A percentile compares a stretch with the other conserved stretches of the same genome.
phyloP scores from a whole-genome alignment of 2,888 invertebrate genomes.

The Blera fallax region DNA sequence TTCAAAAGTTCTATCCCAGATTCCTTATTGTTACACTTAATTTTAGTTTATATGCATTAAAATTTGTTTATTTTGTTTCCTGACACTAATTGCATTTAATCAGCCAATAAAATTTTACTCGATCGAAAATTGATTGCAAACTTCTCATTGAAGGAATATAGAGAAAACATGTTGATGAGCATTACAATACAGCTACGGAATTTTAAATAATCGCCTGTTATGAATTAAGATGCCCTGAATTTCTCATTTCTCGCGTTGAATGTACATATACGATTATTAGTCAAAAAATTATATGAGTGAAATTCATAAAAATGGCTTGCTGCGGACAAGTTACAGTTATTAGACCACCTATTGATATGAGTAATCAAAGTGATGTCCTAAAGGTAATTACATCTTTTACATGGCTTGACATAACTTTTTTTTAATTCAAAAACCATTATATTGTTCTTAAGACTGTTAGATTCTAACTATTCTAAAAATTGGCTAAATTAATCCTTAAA shows the following conservation, averaged over 20 bases:
- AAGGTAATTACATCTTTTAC: conserved; percentile 84
- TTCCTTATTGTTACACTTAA: background rate
- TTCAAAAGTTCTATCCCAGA: background rate
- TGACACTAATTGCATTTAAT: conserved; percentile 61
- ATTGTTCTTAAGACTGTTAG: too few species aligned
- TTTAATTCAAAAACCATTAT: background rate
- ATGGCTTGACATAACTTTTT: background rate
- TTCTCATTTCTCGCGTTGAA: background rate
- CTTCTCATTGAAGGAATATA: conserved; percentile 70
- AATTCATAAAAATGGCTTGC: conserved; percentile 83
- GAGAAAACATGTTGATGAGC: conserved; percentile 71
- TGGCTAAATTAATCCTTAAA: background rate
- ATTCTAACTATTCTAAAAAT: background rate
- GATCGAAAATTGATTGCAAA: conserved; percentile 54
- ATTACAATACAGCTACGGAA: background rate
- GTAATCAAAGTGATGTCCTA: conserved; percentile 88
- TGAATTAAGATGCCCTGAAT: background rate
- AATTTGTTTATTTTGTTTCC: conserved; percentile 49
- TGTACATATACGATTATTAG: background rate
- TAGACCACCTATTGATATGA: conserved; percentile 89
- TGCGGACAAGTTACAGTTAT: conserved; percentile 89
- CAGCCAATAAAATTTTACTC: background rate
- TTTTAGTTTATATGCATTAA: background rate
- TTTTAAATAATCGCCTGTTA: conserved; percentile 7
- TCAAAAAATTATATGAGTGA: conserved; percentile 52